phyloP scores from a whole-genome alignment of 2,888 invertebrate species.

The Corbicula japonica region DNA sequence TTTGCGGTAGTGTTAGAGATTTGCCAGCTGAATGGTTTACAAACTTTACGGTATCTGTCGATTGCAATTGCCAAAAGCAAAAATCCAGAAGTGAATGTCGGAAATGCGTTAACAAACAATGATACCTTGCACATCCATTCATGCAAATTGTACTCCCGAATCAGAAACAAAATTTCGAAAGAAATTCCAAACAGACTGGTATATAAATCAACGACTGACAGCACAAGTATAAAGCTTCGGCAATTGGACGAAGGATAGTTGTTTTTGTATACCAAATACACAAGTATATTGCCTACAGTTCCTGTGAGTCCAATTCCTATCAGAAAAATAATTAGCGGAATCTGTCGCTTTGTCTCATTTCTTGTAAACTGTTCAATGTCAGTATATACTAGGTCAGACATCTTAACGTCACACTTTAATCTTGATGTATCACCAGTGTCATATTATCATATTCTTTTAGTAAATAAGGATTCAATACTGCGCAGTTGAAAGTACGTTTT shows the following conservation, averaged over 20 bases:
- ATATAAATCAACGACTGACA: slow-evolving; percentile 64
- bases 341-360: slow-evolving; percentile 60
- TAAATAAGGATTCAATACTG: too few relatives aligned
- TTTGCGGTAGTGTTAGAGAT: slow-evolving; percentile 64
- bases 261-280: slow-evolving; percentile 66
- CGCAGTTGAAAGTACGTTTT: too few relatives aligned
- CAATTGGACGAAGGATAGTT: slow-evolving; percentile 67
- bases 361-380: too few relatives aligned
- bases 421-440: too few relatives aligned
- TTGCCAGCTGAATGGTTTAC: slow-evolving; percentile 71
- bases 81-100: slow-evolving; percentile 61
- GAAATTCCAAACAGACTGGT: slow-evolving; percentile 62
- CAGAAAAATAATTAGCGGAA: slow-evolving; percentile 64
- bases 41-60: slow-evolving; percentile 76
- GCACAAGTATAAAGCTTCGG: slow-evolving; percentile 61
- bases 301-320: slow-evolving; percentile 46
- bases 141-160: slow-evolving; percentile 62
- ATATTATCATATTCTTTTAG: too few relatives aligned
- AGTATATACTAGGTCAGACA: too few relatives aligned
- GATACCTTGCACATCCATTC: slow-evolving; percentile 60
- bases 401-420: too few relatives aligned
- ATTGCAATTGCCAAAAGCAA: slow-evolving; percentile 64
- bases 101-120: slow-evolving; percentile 59
- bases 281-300: slow-evolving; percentile 60
- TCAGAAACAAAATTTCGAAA: slow-evolving; percentile 55